A percentile compares a stretch with the other conserved stretches of the same genome.
These are phyloP conservation scores for Drosophila tani DNA, from an alignment of 1,140 invertebrate genomes.

Conservation along the genomic window DNA sequence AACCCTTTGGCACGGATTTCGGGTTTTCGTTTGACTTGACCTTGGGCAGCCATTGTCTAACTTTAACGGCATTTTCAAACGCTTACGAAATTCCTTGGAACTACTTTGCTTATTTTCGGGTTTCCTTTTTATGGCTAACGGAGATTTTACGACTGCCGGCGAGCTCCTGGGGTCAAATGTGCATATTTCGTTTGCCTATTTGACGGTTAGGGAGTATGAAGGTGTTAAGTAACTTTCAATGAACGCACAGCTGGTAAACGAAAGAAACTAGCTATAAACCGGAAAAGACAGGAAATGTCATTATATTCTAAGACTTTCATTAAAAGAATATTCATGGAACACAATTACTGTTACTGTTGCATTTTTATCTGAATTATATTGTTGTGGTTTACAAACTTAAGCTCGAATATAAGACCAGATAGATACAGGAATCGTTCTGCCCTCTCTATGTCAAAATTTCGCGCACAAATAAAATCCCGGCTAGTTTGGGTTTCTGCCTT, in stretches of 20 bases:
- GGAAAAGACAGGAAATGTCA: conserved; percentile 2
- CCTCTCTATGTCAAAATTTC: too few relatives aligned
- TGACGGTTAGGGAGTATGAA: conserved; percentile 21
- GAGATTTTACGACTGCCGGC: conserved; percentile 39
- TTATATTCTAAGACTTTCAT: not conserved
- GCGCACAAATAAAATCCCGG: too few relatives aligned
- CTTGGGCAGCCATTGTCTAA: conserved; percentile 43
- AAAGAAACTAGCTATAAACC: not conserved
- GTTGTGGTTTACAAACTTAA: not conserved
- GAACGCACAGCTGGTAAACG: conserved; percentile 48
- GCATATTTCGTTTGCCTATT: conserved; percentile 26
- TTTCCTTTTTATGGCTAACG: conserved; percentile 37
- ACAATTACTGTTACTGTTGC: too few relatives aligned
- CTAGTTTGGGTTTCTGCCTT: too few relatives aligned
- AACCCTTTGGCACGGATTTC: conserved; percentile 59
- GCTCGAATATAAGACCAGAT: too few relatives aligned
- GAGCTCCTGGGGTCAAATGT: conserved; percentile 42
- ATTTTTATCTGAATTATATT: too few relatives aligned
- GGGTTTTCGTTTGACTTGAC: conserved; percentile 47
- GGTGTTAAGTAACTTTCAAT: conserved; percentile 55
- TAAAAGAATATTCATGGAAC: not conserved
- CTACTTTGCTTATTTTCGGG: conserved; percentile 46
- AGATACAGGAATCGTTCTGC: too few relatives aligned
- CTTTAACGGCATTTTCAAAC: conserved; percentile 49
- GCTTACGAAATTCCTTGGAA: conserved; percentile 46